Evolutionary conservation across 2,888 invertebrate genomes (phyloP).

Genomic region (Artemia sinica): DNA sequence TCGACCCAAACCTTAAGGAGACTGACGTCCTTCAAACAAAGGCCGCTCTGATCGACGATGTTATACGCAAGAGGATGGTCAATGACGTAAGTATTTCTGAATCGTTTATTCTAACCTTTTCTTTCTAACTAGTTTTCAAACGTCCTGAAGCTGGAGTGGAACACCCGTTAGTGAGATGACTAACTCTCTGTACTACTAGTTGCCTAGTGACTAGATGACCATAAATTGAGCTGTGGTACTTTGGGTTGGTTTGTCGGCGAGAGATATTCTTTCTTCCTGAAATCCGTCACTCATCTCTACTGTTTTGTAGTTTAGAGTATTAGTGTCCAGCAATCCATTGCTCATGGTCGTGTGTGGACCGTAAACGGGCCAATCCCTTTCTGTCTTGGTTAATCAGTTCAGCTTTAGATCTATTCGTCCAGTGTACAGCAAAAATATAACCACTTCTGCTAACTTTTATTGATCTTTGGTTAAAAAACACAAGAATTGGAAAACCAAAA

Average conservation of each 20-base stretch:
- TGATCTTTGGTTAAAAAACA: too few relatives aligned
- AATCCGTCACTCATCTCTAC: background rate
- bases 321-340: constrained; percentile 7
- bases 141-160: background rate
- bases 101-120: too few relatives aligned
- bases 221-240: constrained; percentile 10
- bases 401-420: too few relatives aligned
- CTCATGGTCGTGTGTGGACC: constrained; percentile 12
- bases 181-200: background rate
- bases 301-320: background rate
- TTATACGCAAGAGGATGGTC: too few relatives aligned
- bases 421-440: too few relatives aligned
- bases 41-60: background rate
- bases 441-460: too few relatives aligned
- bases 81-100: too few relatives aligned
- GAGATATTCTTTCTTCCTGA: background rate
- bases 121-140: background rate
- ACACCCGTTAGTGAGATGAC: too few relatives aligned
- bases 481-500: too few relatives aligned
- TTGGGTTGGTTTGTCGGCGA: background rate
- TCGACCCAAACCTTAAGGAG: constrained; percentile 9
- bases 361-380: constrained; percentile 5
- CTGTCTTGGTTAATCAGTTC: too few relatives aligned
- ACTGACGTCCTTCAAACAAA: background rate
- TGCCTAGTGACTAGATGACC: background rate